Evolutionary conservation across 1,140 invertebrate genomes (phyloP), one percentile per base, ranked within the genome.

Genomic region (Neoseiulus cucumeris): DNA sequence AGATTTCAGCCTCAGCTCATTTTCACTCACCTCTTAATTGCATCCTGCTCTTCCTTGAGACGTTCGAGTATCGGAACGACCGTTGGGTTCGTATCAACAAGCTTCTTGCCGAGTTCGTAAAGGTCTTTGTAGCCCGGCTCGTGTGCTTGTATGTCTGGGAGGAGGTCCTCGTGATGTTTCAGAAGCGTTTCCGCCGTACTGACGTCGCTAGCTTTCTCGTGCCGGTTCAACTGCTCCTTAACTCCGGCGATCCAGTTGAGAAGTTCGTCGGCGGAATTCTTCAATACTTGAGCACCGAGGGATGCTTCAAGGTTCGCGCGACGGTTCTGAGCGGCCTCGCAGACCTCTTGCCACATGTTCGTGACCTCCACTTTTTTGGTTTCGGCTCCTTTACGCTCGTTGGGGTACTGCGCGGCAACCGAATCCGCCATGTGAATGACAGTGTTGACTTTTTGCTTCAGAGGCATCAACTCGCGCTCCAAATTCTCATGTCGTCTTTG

Each of bases 231-330:
- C 45, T 83, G 83, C 66, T 87, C 84, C 73, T 89, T 88, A 1
- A 89, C 83, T 68, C 83, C 81, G 4, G 79, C 80, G 1, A 86
- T 82, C 89, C 89, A 92, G 70, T 73, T 73, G 71, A 81, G 78
- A 22, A 90, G 73, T 66, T 85, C 87, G 74, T 87, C 89, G 1
- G 85, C 83, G 70, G 82, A 85, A 71, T 88, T 89, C 71, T 87
- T 87, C 74, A 98, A 97, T 69, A 96, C 89, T 75, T 95, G 89
- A 71, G 89, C 85, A 0, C 92, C 92, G 9, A 96, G 89, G 14
- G 91, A 89, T 73, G 90, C 88, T 75, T 95, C 89, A 9, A 97
- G 80, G 65, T 87, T 75, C 0, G 82, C 82, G 67, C 87, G 79
- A 22, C 90, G 77, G 64, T 91, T 85, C 12, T 81, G 80, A 1